Evolutionary conservation across 2,797 vertebrate genomes (phyloP).

Genomic region (Hemitrygon akajei): DNA sequence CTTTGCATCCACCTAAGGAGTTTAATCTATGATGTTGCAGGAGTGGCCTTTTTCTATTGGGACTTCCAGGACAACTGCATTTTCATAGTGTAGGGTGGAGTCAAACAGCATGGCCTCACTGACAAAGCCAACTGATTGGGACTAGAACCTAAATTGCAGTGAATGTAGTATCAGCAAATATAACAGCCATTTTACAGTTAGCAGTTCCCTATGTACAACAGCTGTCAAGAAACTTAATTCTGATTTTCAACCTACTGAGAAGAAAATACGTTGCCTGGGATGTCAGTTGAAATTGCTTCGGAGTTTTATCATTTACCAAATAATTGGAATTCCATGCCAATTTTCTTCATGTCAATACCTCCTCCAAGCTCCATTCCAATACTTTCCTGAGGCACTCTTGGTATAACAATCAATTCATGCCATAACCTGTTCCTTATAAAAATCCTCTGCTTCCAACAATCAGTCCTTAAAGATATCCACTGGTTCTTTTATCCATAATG

Average conservation of each 20-base stretch:
- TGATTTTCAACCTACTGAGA: not conserved
- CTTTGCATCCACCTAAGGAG: no score
- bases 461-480: not conserved
- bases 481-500: not conserved
- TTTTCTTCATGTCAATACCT: not conserved
- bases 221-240: not conserved
- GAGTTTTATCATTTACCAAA: not conserved
- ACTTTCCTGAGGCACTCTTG: not conserved
- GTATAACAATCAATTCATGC: not conserved
- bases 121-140: no score
- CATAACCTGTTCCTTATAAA: not conserved
- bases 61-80: no score
- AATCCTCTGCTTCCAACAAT: not conserved
- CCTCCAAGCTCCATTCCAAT: not conserved
- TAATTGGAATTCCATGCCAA: not conserved
- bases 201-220: not conserved
- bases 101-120: no score
- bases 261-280: not conserved
- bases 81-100: no score
- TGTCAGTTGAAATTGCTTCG: not conserved
- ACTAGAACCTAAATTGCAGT: not conserved
- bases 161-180: not conserved
- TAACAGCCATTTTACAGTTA: not conserved
- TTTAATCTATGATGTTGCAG: no score
- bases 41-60: no score